A percentile compares a stretch with the other conserved stretches of the same genome.
Evolutionary conservation across 2,797 vertebrate species (phyloP).

Genomic region (Sebastolobus alascanus): DNA sequence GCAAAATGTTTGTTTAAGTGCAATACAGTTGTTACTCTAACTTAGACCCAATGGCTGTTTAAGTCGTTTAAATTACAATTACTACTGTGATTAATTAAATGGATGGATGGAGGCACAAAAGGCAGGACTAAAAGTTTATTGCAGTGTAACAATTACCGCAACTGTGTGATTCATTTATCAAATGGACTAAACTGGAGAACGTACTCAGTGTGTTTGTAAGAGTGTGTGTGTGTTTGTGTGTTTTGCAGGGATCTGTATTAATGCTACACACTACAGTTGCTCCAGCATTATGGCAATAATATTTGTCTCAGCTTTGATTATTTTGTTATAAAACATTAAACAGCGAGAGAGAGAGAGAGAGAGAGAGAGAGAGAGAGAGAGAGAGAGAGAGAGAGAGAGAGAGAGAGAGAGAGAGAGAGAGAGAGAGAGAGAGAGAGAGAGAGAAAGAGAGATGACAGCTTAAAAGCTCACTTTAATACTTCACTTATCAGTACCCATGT

Average conservation of each 20-base stretch:
- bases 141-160: slow-evolving; percentile 1
- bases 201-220: background rate
- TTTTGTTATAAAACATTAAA: slow-evolving; percentile 60
- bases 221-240: background rate
- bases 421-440: background rate
- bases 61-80: background rate
- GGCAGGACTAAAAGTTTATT: background rate
- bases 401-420: background rate
- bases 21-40: background rate
- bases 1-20: background rate
- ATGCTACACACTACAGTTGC: background rate
- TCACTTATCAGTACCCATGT: slow-evolving; percentile 41
- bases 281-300: slow-evolving; percentile 2
- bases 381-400: background rate
- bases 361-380: background rate
- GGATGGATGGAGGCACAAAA: background rate
- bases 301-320: slow-evolving; percentile 48
- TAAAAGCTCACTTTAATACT: slow-evolving; percentile 68
- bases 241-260: background rate
- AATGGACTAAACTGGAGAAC: slow-evolving; percentile 11
- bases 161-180: slow-evolving; percentile 17
- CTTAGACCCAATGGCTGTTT: background rate
- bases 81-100: slow-evolving; percentile 7
- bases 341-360: background rate
- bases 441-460: slow-evolving; percentile 39